These are phyloP conservation scores for Varanus salvator DNA, from an alignment of 2,113 vertebrate species.

Conservation along the genomic window DNA sequence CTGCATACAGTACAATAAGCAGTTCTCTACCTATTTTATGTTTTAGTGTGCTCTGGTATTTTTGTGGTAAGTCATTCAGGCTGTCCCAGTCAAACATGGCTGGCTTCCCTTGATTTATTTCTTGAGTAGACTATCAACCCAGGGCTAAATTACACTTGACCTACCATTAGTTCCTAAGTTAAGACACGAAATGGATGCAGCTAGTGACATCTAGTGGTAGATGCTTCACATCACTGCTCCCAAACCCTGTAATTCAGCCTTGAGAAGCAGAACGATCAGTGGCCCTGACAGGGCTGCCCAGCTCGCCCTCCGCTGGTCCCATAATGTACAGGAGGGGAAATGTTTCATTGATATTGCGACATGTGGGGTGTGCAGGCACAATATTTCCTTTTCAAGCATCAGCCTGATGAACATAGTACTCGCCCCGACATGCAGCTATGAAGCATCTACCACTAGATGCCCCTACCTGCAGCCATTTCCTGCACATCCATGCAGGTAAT, in stretches of 20 bases:
- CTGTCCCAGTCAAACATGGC: too few species aligned
- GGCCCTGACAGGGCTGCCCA: too few species aligned
- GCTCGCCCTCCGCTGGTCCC: not conserved
- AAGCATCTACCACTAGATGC: conserved; percentile 55
- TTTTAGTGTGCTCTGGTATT: too few species aligned
- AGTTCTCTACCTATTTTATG: too few species aligned
- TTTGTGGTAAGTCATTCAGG: too few species aligned
- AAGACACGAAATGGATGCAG: not conserved
- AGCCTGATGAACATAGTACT: not conserved
- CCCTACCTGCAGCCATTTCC: conserved; percentile 9
- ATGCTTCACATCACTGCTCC: conserved; percentile 12
- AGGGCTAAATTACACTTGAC: too few species aligned
- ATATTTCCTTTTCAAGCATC: not conserved
- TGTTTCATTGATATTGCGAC: too few species aligned
- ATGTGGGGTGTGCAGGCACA: not conserved
- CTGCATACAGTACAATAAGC: too few species aligned
- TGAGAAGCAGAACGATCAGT: not conserved
- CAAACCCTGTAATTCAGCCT: not conserved
- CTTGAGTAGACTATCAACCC: too few species aligned
- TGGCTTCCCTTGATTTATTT: too few species aligned
- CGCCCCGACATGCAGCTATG: not conserved
- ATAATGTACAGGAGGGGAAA: not conserved
- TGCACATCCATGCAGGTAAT: not conserved
- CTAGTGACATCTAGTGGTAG: conserved; percentile 60
- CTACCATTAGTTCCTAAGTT: too few species aligned